Conservation (phyloP, 1,140 invertebrate species). For the Drosophila melanogaster region DNA sequence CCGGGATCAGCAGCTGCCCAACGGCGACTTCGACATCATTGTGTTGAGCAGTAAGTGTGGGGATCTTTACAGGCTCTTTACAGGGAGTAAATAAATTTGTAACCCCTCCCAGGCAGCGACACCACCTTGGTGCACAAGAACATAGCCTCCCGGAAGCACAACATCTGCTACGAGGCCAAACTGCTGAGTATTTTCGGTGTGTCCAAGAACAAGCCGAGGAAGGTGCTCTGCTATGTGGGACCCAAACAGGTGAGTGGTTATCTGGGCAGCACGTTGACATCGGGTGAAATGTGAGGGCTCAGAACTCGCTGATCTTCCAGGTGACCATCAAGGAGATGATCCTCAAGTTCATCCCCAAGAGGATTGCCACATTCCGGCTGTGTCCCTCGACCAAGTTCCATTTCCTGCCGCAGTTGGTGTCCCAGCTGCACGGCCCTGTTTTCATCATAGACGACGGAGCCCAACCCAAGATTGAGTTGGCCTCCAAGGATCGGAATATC, state of each 20-base stretch:
- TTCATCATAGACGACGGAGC: slow-evolving; percentile 94
- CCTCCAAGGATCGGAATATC: slow-evolving; percentile 93
- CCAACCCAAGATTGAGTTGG: slow-evolving; percentile 93
- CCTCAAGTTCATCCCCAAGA: slow-evolving; percentile 95
- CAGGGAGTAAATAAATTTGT: background rate
- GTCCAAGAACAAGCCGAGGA: slow-evolving; percentile 89
- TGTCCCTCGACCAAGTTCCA: slow-evolving; percentile 95
- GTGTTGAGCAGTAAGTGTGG: slow-evolving; percentile 92
- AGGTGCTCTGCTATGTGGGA: slow-evolving; percentile 94
- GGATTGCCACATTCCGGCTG: slow-evolving; percentile 95
- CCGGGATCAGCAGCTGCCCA: slow-evolving; percentile 91
- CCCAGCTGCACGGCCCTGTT: slow-evolving; percentile 86
- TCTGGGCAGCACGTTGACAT: background rate
- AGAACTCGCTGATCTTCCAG: slow-evolving; percentile 86
- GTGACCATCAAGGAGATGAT: slow-evolving; percentile 96
- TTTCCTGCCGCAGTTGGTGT: slow-evolving; percentile 86
- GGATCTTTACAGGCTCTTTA: background rate
- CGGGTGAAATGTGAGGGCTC: slow-evolving; percentile 60
- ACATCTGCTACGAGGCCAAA: slow-evolving; percentile 94
- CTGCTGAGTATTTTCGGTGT: slow-evolving; percentile 89
- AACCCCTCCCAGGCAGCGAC: slow-evolving; percentile 87
- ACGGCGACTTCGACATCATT: slow-evolving; percentile 97
- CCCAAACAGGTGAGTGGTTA: slow-evolving; percentile 88
- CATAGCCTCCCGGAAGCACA: slow-evolving; percentile 92
- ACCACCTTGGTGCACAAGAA: slow-evolving; percentile 94